phyloP scores from a whole-genome alignment of 2,888 invertebrate species.

The Sphinx pinastri region DNA sequence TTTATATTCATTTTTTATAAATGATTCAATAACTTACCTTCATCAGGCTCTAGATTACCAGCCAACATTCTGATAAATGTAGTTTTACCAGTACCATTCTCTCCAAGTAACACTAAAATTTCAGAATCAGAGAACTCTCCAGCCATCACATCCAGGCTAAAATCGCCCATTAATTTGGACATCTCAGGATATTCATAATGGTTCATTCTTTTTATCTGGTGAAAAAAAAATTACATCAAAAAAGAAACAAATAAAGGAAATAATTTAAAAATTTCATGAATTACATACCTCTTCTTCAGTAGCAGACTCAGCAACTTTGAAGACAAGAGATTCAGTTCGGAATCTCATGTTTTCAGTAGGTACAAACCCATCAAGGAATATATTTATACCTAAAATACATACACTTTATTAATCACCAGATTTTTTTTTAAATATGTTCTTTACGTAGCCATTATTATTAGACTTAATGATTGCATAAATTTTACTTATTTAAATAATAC shows the following conservation, averaged over 20 bases:
- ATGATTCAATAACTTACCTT: conserved; percentile 62
- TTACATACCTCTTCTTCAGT: conserved; percentile 93
- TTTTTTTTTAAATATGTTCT: background rate
- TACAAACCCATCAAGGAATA: conserved; percentile 99
- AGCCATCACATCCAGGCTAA: conserved; percentile 90
- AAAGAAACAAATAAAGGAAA: conserved; percentile 17
- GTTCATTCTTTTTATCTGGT: conserved; percentile 94
- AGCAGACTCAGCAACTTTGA: conserved; percentile 99
- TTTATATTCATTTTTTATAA: background rate
- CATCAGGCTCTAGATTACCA: conserved; percentile 96
- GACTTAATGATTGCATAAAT: no score
- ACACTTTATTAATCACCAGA: conserved; percentile 3
- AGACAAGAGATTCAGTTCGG: conserved; percentile 97
- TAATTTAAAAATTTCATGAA: conserved; percentile 1
- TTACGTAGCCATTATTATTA: no score
- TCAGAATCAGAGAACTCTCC: conserved; percentile 99
- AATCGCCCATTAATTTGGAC: conserved; percentile 92
- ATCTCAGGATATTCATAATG: conserved; percentile 98
- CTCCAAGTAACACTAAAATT: conserved; percentile 97
- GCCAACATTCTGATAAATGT: conserved; percentile 99
- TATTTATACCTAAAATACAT: conserved; percentile 91
- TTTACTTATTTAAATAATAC: no score
- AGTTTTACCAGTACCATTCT: conserved; percentile 99
- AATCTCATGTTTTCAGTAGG: conserved; percentile 99
- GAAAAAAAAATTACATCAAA: conserved; percentile 30